A percentile compares a stretch with the other conserved stretches of the same genome.
Conservation (phyloP, 2,797 vertebrate species). For the Eulemur mongoz region DNA sequence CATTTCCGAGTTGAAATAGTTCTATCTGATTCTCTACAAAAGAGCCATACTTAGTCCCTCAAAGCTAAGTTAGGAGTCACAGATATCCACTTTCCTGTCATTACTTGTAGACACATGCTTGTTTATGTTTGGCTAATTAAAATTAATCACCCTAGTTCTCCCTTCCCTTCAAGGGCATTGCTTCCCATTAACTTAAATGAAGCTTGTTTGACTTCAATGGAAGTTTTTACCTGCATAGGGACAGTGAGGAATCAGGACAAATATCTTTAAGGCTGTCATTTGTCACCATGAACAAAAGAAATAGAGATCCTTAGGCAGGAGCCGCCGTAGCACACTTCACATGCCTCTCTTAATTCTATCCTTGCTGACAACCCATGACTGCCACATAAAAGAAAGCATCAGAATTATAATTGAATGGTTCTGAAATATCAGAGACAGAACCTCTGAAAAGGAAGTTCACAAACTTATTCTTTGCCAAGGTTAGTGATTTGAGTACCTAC, state of each 20-base stretch:
- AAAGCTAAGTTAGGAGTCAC: slow-evolving; percentile 48
- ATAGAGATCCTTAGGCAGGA: slow-evolving; percentile 73
- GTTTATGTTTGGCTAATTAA: slow-evolving; percentile 78
- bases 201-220: slow-evolving; percentile 75
- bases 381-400: slow-evolving; percentile 79
- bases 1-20: slow-evolving; percentile 6
- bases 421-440: slow-evolving; percentile 78
- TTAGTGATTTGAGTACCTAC: slow-evolving; percentile 70
- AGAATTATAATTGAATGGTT: slow-evolving; percentile 81
- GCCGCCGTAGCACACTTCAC: slow-evolving; percentile 20
- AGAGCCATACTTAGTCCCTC: background rate
- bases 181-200: slow-evolving; percentile 73
- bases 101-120: slow-evolving; percentile 61
- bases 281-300: slow-evolving; percentile 81
- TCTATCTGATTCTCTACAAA: background rate
- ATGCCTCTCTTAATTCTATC: slow-evolving; percentile 78
- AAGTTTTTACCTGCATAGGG: slow-evolving; percentile 73
- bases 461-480: slow-evolving; percentile 69
- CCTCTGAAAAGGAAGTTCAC: slow-evolving; percentile 70
- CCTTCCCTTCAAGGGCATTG: slow-evolving; percentile 71
- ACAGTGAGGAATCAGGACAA: slow-evolving; percentile 74
- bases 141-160: slow-evolving; percentile 74
- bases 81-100: slow-evolving; percentile 56
- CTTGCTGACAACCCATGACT: slow-evolving; percentile 78
- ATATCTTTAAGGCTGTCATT: slow-evolving; percentile 81